Evolutionary conservation across 2,888 invertebrate species (phyloP).

Genomic region (Drosophila birchii): DNA sequence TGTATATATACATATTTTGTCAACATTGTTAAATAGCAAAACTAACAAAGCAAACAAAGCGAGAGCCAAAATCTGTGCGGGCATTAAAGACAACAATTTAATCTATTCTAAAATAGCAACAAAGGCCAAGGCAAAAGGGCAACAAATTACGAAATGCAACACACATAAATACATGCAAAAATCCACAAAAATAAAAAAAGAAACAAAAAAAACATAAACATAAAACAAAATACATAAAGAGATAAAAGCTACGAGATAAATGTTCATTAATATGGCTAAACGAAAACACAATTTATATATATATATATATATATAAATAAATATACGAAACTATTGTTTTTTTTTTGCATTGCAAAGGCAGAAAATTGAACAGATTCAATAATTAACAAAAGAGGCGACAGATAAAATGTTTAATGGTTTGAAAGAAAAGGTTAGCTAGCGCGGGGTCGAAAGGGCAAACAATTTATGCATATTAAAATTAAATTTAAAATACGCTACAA

Average conservation of each 20-base stretch:
- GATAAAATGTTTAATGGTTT: neutral
- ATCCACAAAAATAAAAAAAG: neutral
- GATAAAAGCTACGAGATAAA: constrained; percentile 52
- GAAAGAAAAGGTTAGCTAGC: constrained; percentile 35
- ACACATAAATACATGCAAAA: constrained; percentile 2
- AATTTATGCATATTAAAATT: constrained; percentile 70
- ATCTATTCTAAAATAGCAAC: constrained; percentile 35
- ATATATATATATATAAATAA: constrained; percentile 21
- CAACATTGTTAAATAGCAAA: constrained; percentile 80
- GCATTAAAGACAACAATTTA: constrained; percentile 34
- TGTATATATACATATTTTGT: constrained; percentile 73
- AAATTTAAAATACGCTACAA: constrained; percentile 65
- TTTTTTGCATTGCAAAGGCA: constrained; percentile 34
- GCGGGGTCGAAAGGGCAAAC: constrained; percentile 25
- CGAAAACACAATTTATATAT: constrained; percentile 42
- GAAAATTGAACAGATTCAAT: constrained; percentile 30
- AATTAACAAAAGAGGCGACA: constrained; percentile 12
- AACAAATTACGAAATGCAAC: constrained; percentile 26
- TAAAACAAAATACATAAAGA: constrained; percentile 21
- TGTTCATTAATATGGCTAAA: constrained; percentile 71
- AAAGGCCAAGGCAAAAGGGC: constrained; percentile 32
- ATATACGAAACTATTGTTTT: constrained; percentile 35
- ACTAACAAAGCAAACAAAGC: constrained; percentile 42
- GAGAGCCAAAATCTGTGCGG: constrained; percentile 31
- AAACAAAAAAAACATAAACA: neutral